phyloP scores from a whole-genome alignment of 2,888 invertebrate species.

The Anoncus sp. region DNA sequence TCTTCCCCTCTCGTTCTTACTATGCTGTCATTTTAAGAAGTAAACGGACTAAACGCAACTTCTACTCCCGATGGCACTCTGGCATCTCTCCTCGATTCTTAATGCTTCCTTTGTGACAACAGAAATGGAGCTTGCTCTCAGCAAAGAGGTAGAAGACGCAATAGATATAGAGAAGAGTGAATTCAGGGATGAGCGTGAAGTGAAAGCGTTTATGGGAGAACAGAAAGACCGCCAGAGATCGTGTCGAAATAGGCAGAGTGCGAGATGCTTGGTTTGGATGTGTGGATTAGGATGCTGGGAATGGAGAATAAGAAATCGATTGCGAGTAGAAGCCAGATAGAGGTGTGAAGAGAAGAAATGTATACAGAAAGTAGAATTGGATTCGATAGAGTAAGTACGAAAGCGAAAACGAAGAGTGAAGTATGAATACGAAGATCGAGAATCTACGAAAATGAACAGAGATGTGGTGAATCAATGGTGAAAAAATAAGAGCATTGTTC shows the following conservation, averaged over 20 bases:
- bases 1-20: too few relatives aligned
- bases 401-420: constrained; percentile 50
- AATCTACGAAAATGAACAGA: constrained; percentile 10
- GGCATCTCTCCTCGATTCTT: constrained; percentile 19
- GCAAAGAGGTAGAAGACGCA: constrained; percentile 24
- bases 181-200: constrained; percentile 23
- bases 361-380: constrained; percentile 17
- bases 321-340: constrained; percentile 50
- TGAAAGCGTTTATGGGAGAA: constrained; percentile 45
- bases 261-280: constrained; percentile 59
- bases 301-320: constrained; percentile 74
- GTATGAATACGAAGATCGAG: constrained; percentile 44
- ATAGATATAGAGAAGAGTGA: constrained; percentile 22
- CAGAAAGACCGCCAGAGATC: constrained; percentile 45
- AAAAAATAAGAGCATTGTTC: constrained; percentile 49
- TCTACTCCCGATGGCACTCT: constrained; percentile 10
- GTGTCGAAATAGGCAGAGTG: constrained; percentile 14
- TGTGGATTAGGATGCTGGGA: constrained; percentile 74
- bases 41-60: constrained; percentile 20
- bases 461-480: constrained; percentile 25
- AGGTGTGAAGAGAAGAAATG: constrained; percentile 53
- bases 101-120: constrained; percentile 20
- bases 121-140: constrained; percentile 19
- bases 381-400: constrained; percentile 43
- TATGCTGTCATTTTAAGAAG: constrained; percentile 21